Evolutionary conservation across 2,797 vertebrate genomes (phyloP), one percentile per base, ranked within the genome.

Genomic region (Cuniculus paca): DNA sequence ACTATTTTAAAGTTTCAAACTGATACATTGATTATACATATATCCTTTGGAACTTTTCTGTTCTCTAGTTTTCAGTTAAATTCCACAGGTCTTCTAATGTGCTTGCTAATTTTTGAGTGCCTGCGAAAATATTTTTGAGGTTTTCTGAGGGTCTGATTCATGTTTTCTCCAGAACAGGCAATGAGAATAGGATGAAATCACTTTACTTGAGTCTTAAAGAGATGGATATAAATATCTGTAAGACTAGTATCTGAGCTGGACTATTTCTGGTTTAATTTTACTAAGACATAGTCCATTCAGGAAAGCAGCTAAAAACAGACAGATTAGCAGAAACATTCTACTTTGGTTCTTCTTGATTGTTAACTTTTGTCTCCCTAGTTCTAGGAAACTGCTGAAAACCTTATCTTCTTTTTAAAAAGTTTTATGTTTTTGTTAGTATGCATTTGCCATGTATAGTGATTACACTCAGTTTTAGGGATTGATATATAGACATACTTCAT

Each of bases 201-300:
- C 26, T 65, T 84, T 89, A 84, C 85, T 36, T 77, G 68, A 87
- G 10, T 63, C 52, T 79, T 78, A n/a, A 34, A 61, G 45, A 86
- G 28, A 31, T 86, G 42, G 12, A 75, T 75, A 1, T 22, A 74
- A 58, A 34, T 68, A 90, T 81, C 81, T 95, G 63, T n/a, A 81
- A 68, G 63, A 34, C 31, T 65, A 65, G 34, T 65, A 65, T 65
- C 2, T n/a, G 42, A 11, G 34, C 50, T 52, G 80, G 48, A 19
- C 19, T 90, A 80, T 77, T 81, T 90, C 65, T 36, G 31, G n/a
- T 81, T 94, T 85, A 54, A 48, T 54, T 90, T 45, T 95, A 75
- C 8, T 81, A 89, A 45, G 11, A 19, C 45, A 85, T 26, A 91
- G 34, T 8, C 26, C 48, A 91, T 28, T 56, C 14, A 78, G 56